phyloP scores from a whole-genome alignment of 2,113 vertebrate genomes.

The Gracilinanus agilis region DNA sequence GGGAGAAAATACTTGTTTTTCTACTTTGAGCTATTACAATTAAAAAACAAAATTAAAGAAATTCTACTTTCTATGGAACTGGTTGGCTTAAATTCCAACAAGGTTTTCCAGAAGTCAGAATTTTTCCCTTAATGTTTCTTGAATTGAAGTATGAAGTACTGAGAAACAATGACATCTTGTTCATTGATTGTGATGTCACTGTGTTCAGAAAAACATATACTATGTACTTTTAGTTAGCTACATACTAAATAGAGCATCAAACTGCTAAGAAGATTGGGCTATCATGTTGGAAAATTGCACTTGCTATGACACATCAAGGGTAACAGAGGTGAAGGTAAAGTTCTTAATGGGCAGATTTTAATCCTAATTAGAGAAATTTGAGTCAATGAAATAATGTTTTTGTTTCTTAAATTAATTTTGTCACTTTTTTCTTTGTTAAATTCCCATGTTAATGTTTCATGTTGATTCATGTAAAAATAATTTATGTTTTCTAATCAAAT shows the following conservation, averaged over 20 bases:
- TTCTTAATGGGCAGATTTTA: not conserved
- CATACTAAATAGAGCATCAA: not conserved
- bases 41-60: constrained; percentile 12
- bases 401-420: constrained; percentile 28
- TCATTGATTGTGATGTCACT: constrained; percentile 61
- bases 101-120: not conserved
- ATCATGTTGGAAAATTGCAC: not conserved
- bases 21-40: constrained; percentile 29
- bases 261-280: not conserved
- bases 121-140: not conserved
- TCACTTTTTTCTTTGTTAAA: constrained; percentile 55
- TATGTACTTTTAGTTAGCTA: not conserved
- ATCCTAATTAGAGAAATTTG: constrained; percentile 20
- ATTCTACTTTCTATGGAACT: not conserved
- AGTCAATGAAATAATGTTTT: constrained; percentile 41
- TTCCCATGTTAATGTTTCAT: constrained; percentile 49
- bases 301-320: not conserved
- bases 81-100: constrained; percentile 11
- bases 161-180: not conserved
- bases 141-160: not conserved
- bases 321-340: constrained; percentile 39
- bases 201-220: not conserved
- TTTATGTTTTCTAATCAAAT: constrained; percentile 39
- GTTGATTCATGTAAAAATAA: constrained; percentile 22
- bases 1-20: constrained; percentile 33